Base-by-base conservation (phyloP, 2,888 invertebrate species). In the Gibbula magus region DNA sequence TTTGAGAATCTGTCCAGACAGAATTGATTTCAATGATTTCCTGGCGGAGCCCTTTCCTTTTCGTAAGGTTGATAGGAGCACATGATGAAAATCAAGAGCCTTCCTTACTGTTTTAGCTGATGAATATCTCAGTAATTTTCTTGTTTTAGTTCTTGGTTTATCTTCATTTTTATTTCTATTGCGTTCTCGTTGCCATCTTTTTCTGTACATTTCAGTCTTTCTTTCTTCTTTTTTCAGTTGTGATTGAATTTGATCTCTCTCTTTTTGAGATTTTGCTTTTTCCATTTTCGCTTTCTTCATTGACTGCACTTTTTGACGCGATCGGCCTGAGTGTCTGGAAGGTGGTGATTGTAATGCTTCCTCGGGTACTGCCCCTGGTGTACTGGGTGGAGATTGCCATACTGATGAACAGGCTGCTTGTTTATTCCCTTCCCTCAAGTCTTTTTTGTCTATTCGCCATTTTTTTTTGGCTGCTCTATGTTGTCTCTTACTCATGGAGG, bases 201-300 rank as follows among this genome's bases (percentile, higher is more conserved):
- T 22, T 54, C 35, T n/a, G 10, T n/a, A 32, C 39, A 70, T 67
- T 51, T 66, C 51, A 22, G 45, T 22, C 29, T 74, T 79, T 29
- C 73, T 25, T n/a, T 67, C 39, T 51, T 82, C 75, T 67, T 77
- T 74, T 74, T 75, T 54, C 16, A 56, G 7, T n/a, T n/a, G 2
- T 61, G 7, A 18, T n/a, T n/a, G 20, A 70, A 51, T 5, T 4
- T 74, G 0, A 22, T 52, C 29, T 16, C n/a, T n/a, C 0, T 77
- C 18, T 5, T 18, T 16, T 39, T 39, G 25, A 7, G 3, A 35
- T 35, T n/a, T 22, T 13, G 1, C 20, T 18, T 20, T 61, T n/a
- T 77, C 20, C 51, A 25, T 0, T 25, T 39, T 61, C 16, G 29
- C 18, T 74, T 8, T 73, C 20, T 53, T 54, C 7, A 16, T 29